These are phyloP conservation scores for Pachypsylla venusta DNA, from an alignment of 1,140 invertebrate species.

Conservation along the genomic window DNA sequence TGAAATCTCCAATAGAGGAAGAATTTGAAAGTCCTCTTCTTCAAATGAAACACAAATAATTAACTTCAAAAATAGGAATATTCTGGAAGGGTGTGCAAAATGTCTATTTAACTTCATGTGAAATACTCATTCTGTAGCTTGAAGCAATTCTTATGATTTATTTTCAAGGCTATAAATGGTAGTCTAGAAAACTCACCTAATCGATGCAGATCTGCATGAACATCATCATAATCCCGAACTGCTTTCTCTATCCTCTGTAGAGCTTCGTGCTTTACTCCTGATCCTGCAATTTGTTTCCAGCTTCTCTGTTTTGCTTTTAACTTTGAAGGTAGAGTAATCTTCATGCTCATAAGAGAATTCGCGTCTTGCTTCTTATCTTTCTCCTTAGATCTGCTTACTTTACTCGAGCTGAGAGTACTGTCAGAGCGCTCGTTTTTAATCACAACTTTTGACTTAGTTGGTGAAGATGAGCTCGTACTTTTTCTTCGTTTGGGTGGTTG, in stretches of 20 bases:
- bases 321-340: not conserved
- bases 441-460: not conserved
- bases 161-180: too few species aligned
- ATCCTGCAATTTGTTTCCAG: constrained; percentile 23
- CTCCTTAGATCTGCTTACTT: not conserved
- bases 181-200: constrained; percentile 33
- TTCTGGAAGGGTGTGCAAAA: too few species aligned
- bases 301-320: constrained; percentile 22
- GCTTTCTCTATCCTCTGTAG: constrained; percentile 25
- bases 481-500: not conserved
- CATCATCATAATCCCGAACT: constrained; percentile 22
- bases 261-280: constrained; percentile 23
- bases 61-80: too few species aligned
- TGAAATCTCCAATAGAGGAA: too few species aligned
- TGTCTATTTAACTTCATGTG: too few species aligned
- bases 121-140: too few species aligned
- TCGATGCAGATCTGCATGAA: constrained; percentile 30
- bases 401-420: not conserved
- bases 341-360: not conserved
- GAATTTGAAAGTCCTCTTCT: too few species aligned
- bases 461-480: not conserved
- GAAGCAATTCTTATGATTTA: too few species aligned
- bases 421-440: not conserved
- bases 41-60: too few species aligned
- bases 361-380: not conserved